These are phyloP conservation scores for Ichneumoninae sp. DNA, from an alignment of 2,888 invertebrate species.

Conservation along the genomic window DNA sequence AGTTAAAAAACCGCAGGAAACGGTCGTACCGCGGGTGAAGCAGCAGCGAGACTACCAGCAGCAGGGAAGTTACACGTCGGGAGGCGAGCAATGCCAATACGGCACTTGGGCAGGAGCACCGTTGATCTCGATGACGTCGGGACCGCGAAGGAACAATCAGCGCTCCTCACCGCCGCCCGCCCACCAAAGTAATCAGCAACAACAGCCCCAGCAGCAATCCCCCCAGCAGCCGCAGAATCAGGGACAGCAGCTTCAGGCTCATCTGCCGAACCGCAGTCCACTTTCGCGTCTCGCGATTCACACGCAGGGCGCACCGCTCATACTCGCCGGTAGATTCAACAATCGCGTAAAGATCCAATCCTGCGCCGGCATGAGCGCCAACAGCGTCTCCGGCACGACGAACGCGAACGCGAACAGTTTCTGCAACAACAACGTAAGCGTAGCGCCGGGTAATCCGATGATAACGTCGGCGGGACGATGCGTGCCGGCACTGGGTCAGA, in stretches of 20 bases:
- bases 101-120: slow-evolving; percentile 93
- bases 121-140: slow-evolving; percentile 90
- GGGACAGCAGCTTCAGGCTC: slow-evolving; percentile 70
- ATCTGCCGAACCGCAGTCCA: slow-evolving; percentile 84
- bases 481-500: slow-evolving; percentile 59
- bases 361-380: slow-evolving; percentile 68
- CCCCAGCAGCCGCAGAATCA: slow-evolving; percentile 70
- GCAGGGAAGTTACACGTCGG: slow-evolving; percentile 63
- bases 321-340: slow-evolving; percentile 89
- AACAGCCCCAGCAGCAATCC: slow-evolving; percentile 62
- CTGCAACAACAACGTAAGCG: slow-evolving; percentile 79
- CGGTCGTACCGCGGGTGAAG: slow-evolving; percentile 58
- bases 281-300: slow-evolving; percentile 92
- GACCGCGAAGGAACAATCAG: slow-evolving; percentile 85
- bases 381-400: slow-evolving; percentile 39
- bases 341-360: slow-evolving; percentile 84
- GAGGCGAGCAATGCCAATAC: slow-evolving; percentile 76
- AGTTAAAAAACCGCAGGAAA: slow-evolving; percentile 58
- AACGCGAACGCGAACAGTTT: slow-evolving; percentile 65
- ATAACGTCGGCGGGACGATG: slow-evolving; percentile 81
- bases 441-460: slow-evolving; percentile 60
- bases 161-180: slow-evolving; percentile 75
- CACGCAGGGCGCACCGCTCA: slow-evolving; percentile 94
- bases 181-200: slow-evolving; percentile 70
- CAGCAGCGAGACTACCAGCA: slow-evolving; percentile 67